These are phyloP conservation scores for Icerya purchasi DNA, from an alignment of 2,888 invertebrate genomes.

Conservation along the genomic window DNA sequence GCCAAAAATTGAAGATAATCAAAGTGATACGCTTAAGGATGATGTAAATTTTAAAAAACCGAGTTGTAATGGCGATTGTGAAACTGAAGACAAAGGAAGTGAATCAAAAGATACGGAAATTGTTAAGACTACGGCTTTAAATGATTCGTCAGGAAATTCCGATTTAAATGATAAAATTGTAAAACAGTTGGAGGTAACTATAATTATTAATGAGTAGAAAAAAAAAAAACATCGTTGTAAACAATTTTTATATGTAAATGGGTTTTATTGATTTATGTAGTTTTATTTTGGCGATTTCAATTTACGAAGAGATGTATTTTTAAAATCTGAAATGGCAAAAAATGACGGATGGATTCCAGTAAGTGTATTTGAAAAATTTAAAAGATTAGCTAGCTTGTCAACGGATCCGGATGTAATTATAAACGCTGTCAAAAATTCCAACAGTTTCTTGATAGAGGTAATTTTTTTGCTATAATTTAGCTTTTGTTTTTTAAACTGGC, in stretches of 20 bases:
- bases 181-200: not conserved
- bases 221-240: no score
- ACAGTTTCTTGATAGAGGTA: slow-evolving; percentile 47
- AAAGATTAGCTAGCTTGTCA: slow-evolving; percentile 52
- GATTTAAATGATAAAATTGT: not conserved
- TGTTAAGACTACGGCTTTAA: no score
- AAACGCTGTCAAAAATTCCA: slow-evolving; percentile 50
- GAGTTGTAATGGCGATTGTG: no score
- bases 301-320: slow-evolving; percentile 74
- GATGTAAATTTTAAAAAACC: no score
- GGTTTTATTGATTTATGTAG: slow-evolving; percentile 20
- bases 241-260: no score
- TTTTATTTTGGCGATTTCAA: slow-evolving; percentile 78
- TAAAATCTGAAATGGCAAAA: slow-evolving; percentile 61
- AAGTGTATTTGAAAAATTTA: slow-evolving; percentile 65
- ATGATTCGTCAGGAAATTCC: not conserved
- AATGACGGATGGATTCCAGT: slow-evolving; percentile 84
- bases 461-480: no score
- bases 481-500: no score
- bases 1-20: no score
- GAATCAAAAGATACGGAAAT: no score
- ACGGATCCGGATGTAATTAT: slow-evolving; percentile 46
- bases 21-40: no score
- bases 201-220: no score
- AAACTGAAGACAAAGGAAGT: no score